These are phyloP conservation scores for Agapornis roseicollis DNA, from an alignment of 2,113 vertebrate genomes.

Conservation along the genomic window DNA sequence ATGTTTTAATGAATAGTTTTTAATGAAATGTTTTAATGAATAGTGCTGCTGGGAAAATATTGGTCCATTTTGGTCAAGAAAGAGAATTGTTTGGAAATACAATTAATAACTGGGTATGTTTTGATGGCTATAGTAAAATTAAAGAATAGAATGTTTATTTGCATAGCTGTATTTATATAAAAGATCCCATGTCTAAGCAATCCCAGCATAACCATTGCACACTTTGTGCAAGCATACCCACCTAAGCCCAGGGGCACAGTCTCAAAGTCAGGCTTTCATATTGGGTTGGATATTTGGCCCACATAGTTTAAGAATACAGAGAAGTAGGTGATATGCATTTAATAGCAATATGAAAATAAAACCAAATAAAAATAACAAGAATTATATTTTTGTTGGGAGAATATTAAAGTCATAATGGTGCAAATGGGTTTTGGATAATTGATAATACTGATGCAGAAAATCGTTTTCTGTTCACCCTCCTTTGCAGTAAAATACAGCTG, in stretches of 20 bases:
- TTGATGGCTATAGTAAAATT: neutral
- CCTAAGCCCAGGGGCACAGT: constrained; percentile 1
- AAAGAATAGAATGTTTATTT: constrained; percentile 2
- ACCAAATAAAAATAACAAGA: constrained; percentile 62
- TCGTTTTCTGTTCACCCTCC: constrained; percentile 49
- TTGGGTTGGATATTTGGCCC: constrained; percentile 38
- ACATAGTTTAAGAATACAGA: constrained; percentile 43
- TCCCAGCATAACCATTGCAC: neutral
- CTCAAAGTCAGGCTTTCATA: constrained; percentile 13
- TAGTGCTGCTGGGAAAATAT: neutral
- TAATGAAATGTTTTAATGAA: neutral
- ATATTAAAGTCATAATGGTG: constrained; percentile 55
- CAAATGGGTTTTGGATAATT: constrained; percentile 63
- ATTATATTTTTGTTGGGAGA: constrained; percentile 59
- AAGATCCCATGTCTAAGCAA: neutral
- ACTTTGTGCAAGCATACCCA: neutral
- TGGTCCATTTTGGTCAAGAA: neutral
- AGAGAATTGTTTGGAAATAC: neutral
- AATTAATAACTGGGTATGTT: neutral
- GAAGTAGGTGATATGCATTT: constrained; percentile 26
- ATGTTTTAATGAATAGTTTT: neutral
- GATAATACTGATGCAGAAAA: constrained; percentile 65
- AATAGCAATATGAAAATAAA: constrained; percentile 65
- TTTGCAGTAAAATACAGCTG: constrained; percentile 53
- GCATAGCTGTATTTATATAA: constrained; percentile 17